Percentiles rank a stretch among this genome's conserved stretches.
phyloP scores from a whole-genome alignment of 2,797 vertebrate genomes.

The Sebastes aleutianus region DNA sequence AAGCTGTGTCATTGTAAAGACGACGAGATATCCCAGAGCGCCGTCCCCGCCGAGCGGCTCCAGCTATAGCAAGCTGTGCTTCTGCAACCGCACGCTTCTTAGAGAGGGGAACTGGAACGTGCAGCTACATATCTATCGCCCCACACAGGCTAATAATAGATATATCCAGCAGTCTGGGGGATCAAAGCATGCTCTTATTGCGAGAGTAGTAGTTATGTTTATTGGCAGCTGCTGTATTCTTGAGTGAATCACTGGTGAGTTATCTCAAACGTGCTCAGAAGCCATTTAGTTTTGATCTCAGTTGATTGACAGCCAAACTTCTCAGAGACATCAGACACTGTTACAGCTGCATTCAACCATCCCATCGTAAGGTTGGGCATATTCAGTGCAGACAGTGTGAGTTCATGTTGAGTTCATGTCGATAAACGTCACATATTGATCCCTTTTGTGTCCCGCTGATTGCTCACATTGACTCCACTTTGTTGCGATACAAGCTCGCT shows the following conservation, averaged over 20 bases:
- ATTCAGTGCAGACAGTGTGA: not conserved
- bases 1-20: conserved; percentile 47
- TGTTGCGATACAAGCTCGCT: conserved; percentile 3
- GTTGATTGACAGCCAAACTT: not conserved
- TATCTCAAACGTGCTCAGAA: not conserved
- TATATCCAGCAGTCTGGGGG: not conserved
- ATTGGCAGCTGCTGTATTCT: not conserved
- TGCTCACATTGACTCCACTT: conserved; percentile 35
- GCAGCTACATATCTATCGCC: conserved; percentile 3
- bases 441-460: conserved; percentile 22
- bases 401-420: conserved; percentile 8
- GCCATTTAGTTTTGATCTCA: not conserved
- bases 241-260: not conserved
- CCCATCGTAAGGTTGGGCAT: not conserved
- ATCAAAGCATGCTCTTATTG: conserved; percentile 5
- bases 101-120: not conserved
- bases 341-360: not conserved
- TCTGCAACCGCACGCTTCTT: conserved; percentile 7
- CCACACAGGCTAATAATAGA: conserved; percentile 21
- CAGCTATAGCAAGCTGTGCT: conserved; percentile 11
- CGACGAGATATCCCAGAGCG: conserved; percentile 28
- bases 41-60: not conserved
- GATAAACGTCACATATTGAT: conserved; percentile 33
- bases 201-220: not conserved
- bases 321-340: not conserved